Conservation (phyloP, 1,140 invertebrate species). For the Drosophila bocqueti region DNA sequence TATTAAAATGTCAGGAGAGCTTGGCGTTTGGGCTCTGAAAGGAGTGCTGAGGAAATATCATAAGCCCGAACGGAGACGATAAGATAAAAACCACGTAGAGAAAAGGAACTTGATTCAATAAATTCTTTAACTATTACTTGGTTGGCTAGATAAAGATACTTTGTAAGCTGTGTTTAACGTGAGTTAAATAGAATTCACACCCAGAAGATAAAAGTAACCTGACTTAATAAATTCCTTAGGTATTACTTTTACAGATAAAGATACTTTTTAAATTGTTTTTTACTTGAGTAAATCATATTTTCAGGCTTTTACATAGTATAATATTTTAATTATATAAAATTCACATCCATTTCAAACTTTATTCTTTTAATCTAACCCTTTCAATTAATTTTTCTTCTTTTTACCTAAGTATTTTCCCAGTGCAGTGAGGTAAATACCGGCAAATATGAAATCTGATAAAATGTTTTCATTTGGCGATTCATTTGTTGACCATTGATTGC, state of each 20-base stretch:
- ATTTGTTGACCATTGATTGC: conserved; percentile 48
- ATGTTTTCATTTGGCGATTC: conserved; percentile 34
- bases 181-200: too few relatives aligned
- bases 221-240: not conserved
- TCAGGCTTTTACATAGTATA: not conserved
- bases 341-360: not conserved
- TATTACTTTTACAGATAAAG: not conserved
- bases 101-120: conserved; percentile 1
- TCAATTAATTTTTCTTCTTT: not conserved
- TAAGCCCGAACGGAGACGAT: conserved; percentile 17
- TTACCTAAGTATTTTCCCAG: not conserved
- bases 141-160: not conserved
- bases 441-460: conserved; percentile 42
- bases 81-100: conserved; percentile 27
- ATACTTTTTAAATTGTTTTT: too few relatives aligned
- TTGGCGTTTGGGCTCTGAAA: not conserved
- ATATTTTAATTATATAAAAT: too few relatives aligned
- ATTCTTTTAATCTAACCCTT: not conserved
- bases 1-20: conserved; percentile 49
- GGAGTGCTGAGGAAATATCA: conserved; percentile 21
- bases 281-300: not conserved
- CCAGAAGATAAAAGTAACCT: not conserved
- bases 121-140: not conserved
- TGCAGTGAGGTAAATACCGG: conserved; percentile 3
- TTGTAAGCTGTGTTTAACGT: not conserved